These are phyloP conservation scores for Eristalis tenax DNA, from an alignment of 2,888 invertebrate species.

Conservation along the genomic window DNA sequence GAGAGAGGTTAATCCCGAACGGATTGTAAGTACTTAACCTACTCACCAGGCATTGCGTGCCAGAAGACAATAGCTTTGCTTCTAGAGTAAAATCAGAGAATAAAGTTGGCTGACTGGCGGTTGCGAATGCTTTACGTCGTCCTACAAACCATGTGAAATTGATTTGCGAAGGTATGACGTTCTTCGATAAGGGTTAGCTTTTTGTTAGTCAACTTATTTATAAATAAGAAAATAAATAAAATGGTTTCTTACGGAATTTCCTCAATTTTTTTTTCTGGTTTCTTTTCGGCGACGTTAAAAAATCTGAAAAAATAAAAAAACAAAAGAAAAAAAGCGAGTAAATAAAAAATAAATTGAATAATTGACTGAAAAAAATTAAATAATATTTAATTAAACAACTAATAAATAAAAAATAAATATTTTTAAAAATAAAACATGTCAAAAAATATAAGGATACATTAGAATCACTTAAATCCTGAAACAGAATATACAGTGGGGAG, in stretches of 20 bases:
- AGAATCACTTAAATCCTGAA: too few relatives aligned
- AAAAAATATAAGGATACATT: too few relatives aligned
- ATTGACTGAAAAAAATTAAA: background rate
- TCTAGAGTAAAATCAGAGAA: background rate
- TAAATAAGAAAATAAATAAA: background rate
- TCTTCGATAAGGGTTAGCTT: background rate
- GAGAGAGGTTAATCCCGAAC: background rate
- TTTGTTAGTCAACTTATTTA: background rate
- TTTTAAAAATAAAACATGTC: background rate
- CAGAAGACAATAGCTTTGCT: constrained; percentile 8
- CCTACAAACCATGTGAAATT: background rate
- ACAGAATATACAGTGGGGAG: too few relatives aligned
- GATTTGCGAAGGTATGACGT: background rate
- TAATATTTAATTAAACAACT: background rate
- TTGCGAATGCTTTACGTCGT: constrained; percentile 2
- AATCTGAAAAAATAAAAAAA: constrained; percentile 49
- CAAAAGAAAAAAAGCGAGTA: constrained; percentile 2
- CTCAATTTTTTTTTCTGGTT: constrained; percentile 33
- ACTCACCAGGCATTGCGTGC: constrained; percentile 25
- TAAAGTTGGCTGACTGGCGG: constrained; percentile 19
- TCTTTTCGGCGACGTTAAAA: constrained; percentile 39
- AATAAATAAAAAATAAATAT: background rate
- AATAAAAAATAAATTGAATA: background rate
- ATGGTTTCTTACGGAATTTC: constrained; percentile 47
- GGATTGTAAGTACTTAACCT: background rate